phyloP scores from a whole-genome alignment of 1,140 invertebrate species.

The Drosophila ambigua region DNA sequence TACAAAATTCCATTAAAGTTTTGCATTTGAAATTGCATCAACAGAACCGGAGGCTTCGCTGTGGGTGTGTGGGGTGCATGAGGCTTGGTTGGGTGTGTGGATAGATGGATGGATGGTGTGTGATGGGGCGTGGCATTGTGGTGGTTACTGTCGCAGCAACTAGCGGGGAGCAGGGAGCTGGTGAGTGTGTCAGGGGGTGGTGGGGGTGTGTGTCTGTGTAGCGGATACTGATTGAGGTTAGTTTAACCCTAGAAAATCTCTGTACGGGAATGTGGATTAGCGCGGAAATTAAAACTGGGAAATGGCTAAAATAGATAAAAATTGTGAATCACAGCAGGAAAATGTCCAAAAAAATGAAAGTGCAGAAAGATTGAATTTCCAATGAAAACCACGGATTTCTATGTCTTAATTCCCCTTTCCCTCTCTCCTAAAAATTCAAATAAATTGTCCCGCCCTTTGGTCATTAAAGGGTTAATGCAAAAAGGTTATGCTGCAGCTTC shows the following conservation, averaged over 20 bases:
- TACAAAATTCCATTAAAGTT: constrained; percentile 75
- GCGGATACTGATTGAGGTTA: constrained; percentile 57
- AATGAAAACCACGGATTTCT: neutral
- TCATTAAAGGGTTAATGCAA: constrained; percentile 65
- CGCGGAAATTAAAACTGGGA: neutral
- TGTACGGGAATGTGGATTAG: neutral
- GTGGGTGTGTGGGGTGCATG: constrained; percentile 17
- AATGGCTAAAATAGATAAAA: neutral
- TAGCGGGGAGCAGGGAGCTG: no score
- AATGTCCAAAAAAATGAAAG: neutral
- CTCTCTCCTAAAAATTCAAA: constrained; percentile 2
- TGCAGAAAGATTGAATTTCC: neutral
- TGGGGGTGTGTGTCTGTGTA: neutral
- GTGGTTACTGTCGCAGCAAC: constrained; percentile 16
- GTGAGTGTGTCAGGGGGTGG: neutral
- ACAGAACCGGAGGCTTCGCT: constrained; percentile 36
- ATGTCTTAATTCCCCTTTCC: neutral
- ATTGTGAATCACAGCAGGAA: neutral
- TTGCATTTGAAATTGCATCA: constrained; percentile 75
- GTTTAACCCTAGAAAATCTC: constrained; percentile 42
- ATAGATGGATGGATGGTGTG: constrained; percentile 15
- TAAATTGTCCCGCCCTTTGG: constrained; percentile 24
- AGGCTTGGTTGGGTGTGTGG: neutral
- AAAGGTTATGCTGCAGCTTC: constrained; percentile 52
- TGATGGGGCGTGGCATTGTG: constrained; percentile 38